Conservation (phyloP, 2,113 vertebrate genomes). For the Rissa tridactyla region DNA sequence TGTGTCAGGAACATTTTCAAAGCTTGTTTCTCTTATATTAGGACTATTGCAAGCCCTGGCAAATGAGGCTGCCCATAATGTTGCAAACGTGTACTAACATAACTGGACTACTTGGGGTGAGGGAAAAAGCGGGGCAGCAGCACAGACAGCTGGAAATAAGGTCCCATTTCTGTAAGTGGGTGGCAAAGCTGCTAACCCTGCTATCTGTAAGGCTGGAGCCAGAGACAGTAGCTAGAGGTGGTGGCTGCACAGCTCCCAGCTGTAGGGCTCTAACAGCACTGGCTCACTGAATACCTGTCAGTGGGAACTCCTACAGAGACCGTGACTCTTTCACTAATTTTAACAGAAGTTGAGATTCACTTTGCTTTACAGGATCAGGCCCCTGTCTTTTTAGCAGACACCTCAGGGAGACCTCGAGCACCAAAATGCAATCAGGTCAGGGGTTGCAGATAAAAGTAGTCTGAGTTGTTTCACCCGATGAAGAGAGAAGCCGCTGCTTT, state of each 20-base stretch:
- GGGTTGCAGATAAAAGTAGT: not conserved
- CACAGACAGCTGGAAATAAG: not conserved
- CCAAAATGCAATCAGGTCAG: not conserved
- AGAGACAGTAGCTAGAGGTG: not conserved
- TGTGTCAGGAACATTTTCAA: not conserved
- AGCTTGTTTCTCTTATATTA: not conserved
- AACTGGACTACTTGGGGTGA: not conserved
- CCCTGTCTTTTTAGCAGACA: not conserved
- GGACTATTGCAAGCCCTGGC: not conserved
- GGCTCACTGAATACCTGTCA: not conserved
- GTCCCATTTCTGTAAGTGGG: fast-evolving
- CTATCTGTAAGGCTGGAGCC: not conserved
- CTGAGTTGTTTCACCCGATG: not conserved
- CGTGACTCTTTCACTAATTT: fast-evolving
- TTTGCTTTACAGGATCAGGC: not conserved
- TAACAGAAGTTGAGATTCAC: not conserved
- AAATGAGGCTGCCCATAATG: not conserved
- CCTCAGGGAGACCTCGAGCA: fast-evolving
- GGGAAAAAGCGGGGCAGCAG: not conserved
- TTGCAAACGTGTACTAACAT: not conserved
- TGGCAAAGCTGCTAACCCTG: not conserved
- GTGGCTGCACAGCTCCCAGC: not conserved
- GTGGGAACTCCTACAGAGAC: not conserved
- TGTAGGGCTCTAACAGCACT: not conserved
- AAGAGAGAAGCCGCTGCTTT: not conserved